Evolutionary conservation across 2,888 invertebrate species (phyloP).

Genomic region (Marronus borbonicus): DNA sequence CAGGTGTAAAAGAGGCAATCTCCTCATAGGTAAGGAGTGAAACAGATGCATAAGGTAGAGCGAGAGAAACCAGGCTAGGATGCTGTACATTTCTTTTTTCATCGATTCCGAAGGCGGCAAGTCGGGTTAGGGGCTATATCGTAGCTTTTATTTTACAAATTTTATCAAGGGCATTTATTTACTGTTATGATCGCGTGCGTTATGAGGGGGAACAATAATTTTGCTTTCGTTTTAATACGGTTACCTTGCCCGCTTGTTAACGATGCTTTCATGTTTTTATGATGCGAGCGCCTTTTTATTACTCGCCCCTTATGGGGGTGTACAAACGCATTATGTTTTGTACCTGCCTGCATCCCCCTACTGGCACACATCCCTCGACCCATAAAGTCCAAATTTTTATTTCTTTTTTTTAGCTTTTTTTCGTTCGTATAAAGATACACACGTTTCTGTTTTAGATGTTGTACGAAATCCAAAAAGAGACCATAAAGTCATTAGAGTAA

Average conservation of each 20-base stretch:
- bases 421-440: slow-evolving; percentile 1
- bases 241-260: slow-evolving; percentile 41
- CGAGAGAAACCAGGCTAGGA: slow-evolving; percentile 38
- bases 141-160: slow-evolving; percentile 45
- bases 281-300: slow-evolving; percentile 42
- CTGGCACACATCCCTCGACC: neutral
- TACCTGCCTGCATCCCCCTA: slow-evolving; percentile 1
- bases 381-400: slow-evolving; percentile 6
- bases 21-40: neutral
- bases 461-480: neutral
- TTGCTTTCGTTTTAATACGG: slow-evolving; percentile 49
- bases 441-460: neutral
- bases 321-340: neutral
- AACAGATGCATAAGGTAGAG: neutral
- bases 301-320: slow-evolving; percentile 15
- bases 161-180: slow-evolving; percentile 49
- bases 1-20: neutral
- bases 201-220: slow-evolving; percentile 46
- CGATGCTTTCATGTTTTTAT: slow-evolving; percentile 48
- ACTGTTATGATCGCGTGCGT: slow-evolving; percentile 48
- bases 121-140: slow-evolving; percentile 17
- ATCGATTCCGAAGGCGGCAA: slow-evolving; percentile 49
- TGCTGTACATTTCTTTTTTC: slow-evolving; percentile 54
- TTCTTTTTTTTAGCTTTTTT: slow-evolving; percentile 4
- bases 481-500: slow-evolving; percentile 12